Conservation (phyloP, 2,888 invertebrate genomes). For the Proisotoma minuta region DNA sequence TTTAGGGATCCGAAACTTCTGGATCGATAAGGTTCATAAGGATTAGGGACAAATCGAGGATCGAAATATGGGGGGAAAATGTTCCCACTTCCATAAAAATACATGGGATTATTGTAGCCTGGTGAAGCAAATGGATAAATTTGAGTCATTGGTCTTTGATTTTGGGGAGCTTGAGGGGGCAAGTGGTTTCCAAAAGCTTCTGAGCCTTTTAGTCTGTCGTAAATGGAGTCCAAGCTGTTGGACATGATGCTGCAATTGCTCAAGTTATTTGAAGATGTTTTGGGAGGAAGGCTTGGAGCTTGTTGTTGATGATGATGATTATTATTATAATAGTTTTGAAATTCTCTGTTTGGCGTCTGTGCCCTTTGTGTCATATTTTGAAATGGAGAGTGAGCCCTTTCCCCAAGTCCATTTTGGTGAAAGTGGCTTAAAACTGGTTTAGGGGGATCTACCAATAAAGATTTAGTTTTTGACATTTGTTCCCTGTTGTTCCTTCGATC, state of each 20-base stretch:
- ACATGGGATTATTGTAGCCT: background rate
- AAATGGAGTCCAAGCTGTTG: conserved; percentile 45
- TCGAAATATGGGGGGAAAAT: background rate
- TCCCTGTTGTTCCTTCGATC: conserved; percentile 31
- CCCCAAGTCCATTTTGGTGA: background rate
- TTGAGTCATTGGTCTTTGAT: background rate
- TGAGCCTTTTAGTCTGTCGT: conserved; percentile 44
- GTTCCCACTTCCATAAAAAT: background rate
- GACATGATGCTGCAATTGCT: conserved; percentile 32
- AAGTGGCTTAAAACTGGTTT: background rate
- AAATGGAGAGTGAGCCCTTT: conserved; percentile 13
- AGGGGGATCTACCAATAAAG: conserved; percentile 2
- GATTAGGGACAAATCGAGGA: conserved; percentile 12
- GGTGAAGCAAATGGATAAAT: background rate
- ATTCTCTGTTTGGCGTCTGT: background rate
- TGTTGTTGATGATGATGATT: background rate
- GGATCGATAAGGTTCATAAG: conserved; percentile 22
- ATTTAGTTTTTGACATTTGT: background rate
- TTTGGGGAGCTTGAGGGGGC: no score
- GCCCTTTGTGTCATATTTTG: conserved; percentile 5
- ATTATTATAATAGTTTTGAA: background rate
- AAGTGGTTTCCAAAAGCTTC: conserved; percentile 29
- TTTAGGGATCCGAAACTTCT: conserved; percentile 43
- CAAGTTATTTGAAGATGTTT: background rate
- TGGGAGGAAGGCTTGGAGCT: background rate